phyloP scores from a whole-genome alignment of 2,797 vertebrate species.

The Manis crassicaudata region DNA sequence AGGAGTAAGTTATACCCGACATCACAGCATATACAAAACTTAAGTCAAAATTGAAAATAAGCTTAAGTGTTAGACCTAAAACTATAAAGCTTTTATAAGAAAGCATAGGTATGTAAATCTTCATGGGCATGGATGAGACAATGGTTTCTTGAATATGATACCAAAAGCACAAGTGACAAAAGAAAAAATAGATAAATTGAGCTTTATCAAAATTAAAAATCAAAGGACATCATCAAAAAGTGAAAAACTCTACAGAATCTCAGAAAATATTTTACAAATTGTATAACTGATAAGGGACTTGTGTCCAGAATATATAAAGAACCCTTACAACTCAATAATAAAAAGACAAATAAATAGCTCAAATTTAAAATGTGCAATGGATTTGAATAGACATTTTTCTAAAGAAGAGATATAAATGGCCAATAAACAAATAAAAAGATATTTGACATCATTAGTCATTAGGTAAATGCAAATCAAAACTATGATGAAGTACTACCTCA shows the following conservation, averaged over 20 bases:
- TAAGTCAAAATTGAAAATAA: neutral
- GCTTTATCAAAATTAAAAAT: neutral
- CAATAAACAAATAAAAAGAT: neutral
- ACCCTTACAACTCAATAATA: neutral
- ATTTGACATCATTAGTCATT: neutral
- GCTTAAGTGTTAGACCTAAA: neutral
- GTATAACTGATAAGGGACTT: neutral
- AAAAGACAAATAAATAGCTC: neutral
- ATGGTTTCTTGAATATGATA: neutral
- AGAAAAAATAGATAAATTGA: neutral
- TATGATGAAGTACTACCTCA: too few species aligned
- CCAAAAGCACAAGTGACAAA: neutral
- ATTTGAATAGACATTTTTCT: neutral
- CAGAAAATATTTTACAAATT: neutral
- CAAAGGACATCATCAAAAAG: neutral
- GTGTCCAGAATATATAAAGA: neutral
- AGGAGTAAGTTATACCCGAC: neutral
- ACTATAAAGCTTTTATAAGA: neutral
- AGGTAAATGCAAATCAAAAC: neutral
- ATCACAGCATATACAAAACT: neutral
- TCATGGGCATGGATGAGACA: neutral
- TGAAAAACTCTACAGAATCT: neutral
- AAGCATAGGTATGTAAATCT: neutral
- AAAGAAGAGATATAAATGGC: neutral
- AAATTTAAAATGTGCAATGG: constrained; percentile 18